Percentiles rank a stretch among this genome's conserved stretches.
Evolutionary conservation across 2,797 vertebrate genomes (phyloP).

Genomic region (Semotilus atromaculatus): DNA sequence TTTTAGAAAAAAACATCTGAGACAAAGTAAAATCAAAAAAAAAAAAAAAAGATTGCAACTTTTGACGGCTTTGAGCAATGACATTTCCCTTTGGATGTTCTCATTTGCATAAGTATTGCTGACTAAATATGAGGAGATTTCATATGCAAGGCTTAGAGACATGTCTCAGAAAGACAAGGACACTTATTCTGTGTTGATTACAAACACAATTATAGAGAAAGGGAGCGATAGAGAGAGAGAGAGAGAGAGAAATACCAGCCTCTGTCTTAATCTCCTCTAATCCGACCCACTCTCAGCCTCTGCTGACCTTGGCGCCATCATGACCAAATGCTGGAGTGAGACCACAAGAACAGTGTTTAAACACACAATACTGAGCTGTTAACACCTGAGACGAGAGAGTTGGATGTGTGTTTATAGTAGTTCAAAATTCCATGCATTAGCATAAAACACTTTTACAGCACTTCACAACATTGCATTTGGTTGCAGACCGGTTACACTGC

Average conservation of each 20-base stretch:
- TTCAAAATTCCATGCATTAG: not conserved
- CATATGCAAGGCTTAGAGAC: not conserved
- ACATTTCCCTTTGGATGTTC: not conserved
- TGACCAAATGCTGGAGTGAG: slow-evolving; percentile 43
- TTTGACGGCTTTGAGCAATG: too few species aligned
- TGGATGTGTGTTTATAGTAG: not conserved
- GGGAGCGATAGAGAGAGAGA: not conserved
- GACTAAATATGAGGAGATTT: not conserved
- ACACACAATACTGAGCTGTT: not conserved
- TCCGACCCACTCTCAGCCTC: slow-evolving; percentile 67
- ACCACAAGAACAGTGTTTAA: slow-evolving; percentile 36
- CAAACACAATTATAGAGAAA: not conserved
- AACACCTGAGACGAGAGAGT: slow-evolving; percentile 6
- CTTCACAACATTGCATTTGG: not conserved
- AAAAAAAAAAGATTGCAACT: too few species aligned
- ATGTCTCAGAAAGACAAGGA: not conserved
- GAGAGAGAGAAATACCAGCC: slow-evolving; percentile 62
- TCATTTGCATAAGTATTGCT: not conserved
- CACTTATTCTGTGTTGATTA: slow-evolving; percentile 6
- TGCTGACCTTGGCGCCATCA: slow-evolving; percentile 55
- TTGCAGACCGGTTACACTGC: not conserved
- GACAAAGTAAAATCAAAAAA: too few species aligned
- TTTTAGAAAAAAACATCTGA: too few species aligned
- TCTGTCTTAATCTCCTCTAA: slow-evolving; percentile 73
- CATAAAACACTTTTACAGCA: not conserved